phyloP scores from a whole-genome alignment of 2,113 vertebrate species.

The Sisor rabdophorus region DNA sequence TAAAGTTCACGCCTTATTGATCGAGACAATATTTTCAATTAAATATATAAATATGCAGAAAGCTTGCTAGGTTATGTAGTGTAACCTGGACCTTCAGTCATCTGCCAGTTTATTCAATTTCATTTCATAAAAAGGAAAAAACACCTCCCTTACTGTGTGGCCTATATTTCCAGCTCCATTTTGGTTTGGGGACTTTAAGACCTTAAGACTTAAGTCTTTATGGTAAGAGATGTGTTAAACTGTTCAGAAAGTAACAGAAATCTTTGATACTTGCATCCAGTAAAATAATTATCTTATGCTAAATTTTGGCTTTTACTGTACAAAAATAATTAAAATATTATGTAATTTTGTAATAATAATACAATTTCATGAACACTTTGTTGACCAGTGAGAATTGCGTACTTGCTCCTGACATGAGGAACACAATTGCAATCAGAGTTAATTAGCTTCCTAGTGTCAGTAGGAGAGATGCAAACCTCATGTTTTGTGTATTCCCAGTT shows the following conservation, averaged over 20 bases:
- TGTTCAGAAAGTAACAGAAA: background rate
- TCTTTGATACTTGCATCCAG: background rate
- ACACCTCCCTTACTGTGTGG: background rate
- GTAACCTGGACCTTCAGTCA: background rate
- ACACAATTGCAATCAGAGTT: slow-evolving; percentile 17
- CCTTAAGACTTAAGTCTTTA: too few relatives aligned
- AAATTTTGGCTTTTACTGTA: background rate
- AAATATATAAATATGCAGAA: background rate
- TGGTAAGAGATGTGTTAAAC: slow-evolving; percentile 18
- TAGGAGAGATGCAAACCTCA: slow-evolving; percentile 50
- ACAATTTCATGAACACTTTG: background rate
- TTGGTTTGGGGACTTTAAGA: background rate
- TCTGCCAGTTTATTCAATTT: slow-evolving; percentile 6
- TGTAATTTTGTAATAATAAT: background rate
- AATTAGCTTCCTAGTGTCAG: slow-evolving; percentile 61
- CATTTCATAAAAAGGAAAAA: background rate
- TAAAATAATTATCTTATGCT: background rate
- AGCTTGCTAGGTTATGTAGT: background rate
- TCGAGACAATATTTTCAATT: background rate
- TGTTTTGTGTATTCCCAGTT: slow-evolving; percentile 44
- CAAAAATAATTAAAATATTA: background rate
- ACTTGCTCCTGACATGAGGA: background rate
- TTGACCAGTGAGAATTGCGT: slow-evolving; percentile 16
- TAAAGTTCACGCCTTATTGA: background rate
- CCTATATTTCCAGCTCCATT: slow-evolving; percentile 11